phyloP scores from a whole-genome alignment of 2,888 invertebrate genomes.

The Drosophila phalerata region DNA sequence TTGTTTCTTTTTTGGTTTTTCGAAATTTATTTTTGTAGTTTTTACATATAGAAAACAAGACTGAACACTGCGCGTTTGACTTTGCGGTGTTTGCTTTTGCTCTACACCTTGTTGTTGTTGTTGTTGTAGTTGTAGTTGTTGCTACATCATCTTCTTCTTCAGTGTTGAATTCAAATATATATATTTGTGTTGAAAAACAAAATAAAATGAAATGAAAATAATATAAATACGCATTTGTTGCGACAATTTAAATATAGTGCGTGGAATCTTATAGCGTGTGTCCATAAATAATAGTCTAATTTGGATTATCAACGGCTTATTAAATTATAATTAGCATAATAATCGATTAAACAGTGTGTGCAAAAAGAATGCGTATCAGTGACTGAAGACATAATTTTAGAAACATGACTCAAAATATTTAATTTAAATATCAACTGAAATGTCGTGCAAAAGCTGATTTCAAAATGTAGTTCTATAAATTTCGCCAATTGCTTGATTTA shows the following conservation, averaged over 20 bases:
- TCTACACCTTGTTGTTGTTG: conserved; percentile 16
- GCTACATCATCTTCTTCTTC: conserved; percentile 19
- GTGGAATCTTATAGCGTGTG: conserved; percentile 40
- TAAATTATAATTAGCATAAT: conserved; percentile 37
- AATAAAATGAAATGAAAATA: conserved; percentile 24
- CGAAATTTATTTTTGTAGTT: conserved; percentile 71
- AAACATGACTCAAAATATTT: conserved; percentile 4
- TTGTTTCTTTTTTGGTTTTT: conserved; percentile 45
- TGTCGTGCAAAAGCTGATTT: neutral
- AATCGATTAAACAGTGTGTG: conserved; percentile 31
- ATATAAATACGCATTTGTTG: conserved; percentile 41
- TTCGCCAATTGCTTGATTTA: neutral
- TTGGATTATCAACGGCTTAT: conserved; percentile 20
- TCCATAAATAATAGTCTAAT: conserved; percentile 37
- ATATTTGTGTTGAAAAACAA: conserved; percentile 28
- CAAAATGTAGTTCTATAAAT: neutral
- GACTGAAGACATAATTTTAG: conserved; percentile 4
- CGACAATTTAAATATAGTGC: conserved; percentile 54
- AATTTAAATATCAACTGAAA: neutral
- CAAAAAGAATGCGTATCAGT: conserved; percentile 1
- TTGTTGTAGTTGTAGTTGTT: conserved; percentile 38
- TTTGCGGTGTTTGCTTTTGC: conserved; percentile 27
- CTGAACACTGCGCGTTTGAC: conserved; percentile 33
- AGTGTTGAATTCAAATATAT: conserved; percentile 58
- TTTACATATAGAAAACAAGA: conserved; percentile 42